Percentiles rank a stretch among this genome's conserved stretches.
Evolutionary conservation across 2,888 invertebrate species (phyloP).

Genomic region (Drosophila anomalata): DNA sequence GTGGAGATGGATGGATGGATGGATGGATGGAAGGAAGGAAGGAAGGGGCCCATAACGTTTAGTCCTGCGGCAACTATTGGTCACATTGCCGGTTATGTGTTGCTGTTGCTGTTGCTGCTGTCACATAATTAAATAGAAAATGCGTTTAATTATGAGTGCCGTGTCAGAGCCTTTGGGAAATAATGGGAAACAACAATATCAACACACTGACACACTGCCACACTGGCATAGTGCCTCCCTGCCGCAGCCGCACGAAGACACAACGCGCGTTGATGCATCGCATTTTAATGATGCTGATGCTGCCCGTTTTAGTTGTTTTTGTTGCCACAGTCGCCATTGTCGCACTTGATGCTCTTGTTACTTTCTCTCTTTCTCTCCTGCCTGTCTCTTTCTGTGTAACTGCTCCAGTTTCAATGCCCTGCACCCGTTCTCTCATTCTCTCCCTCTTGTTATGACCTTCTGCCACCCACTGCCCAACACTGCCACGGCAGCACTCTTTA

Average conservation of each 20-base stretch:
- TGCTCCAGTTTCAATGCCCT: slow-evolving; percentile 11
- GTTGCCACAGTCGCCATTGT: slow-evolving; percentile 9
- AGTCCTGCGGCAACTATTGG: slow-evolving; percentile 2
- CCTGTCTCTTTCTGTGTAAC: neutral
- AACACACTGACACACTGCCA: slow-evolving; percentile 26
- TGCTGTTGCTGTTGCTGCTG: slow-evolving; percentile 14
- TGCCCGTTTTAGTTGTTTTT: neutral
- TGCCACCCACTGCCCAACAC: neutral
- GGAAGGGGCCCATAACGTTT: neutral
- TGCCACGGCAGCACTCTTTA: neutral
- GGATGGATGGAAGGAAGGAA: no score
- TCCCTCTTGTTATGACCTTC: neutral
- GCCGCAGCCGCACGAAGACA: slow-evolving; percentile 2
- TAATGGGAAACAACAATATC: slow-evolving; percentile 53
- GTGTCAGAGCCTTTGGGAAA: slow-evolving; percentile 60
- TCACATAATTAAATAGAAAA: slow-evolving; percentile 74
- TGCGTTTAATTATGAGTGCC: slow-evolving; percentile 73
- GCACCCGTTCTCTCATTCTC: neutral
- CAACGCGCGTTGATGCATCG: slow-evolving; percentile 45
- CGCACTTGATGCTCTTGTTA: neutral
- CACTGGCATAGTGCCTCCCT: slow-evolving; percentile 9
- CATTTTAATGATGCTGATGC: slow-evolving; percentile 48
- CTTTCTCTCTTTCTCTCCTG: neutral
- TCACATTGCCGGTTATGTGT: neutral
- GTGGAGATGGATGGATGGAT: neutral